A percentile compares a stretch with the other conserved stretches of the same genome.
These are phyloP conservation scores for Phaethon lepturus DNA, from an alignment of 2,113 vertebrate genomes.

Conservation along the genomic window DNA sequence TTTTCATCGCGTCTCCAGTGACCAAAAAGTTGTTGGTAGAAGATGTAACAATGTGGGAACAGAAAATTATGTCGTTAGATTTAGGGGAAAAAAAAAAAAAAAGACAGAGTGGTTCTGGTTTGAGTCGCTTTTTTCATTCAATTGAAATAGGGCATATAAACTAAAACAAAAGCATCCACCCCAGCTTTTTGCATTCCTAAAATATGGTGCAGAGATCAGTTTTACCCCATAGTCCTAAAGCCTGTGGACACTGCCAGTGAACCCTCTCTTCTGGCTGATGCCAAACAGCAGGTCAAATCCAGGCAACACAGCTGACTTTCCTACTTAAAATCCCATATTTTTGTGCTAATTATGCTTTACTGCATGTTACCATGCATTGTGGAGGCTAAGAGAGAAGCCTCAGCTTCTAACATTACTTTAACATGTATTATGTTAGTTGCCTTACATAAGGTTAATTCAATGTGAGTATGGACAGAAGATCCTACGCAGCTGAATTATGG, in stretches of 20 bases:
- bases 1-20: background rate
- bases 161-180: background rate
- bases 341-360: background rate
- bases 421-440: background rate
- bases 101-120: background rate
- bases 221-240: background rate
- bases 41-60: background rate
- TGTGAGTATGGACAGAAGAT: background rate
- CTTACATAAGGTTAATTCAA: background rate
- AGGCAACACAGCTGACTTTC: background rate
- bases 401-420: background rate
- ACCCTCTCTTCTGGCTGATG: background rate
- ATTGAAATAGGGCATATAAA: background rate
- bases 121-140: background rate
- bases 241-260: background rate
- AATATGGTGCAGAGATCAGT: background rate
- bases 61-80: background rate
- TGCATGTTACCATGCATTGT: background rate
- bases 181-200: background rate
- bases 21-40: background rate
- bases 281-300: background rate
- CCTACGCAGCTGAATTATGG: background rate
- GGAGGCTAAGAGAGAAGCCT: background rate
- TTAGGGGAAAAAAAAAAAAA: background rate
- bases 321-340: background rate